phyloP scores from a whole-genome alignment of 2,888 invertebrate species.

The Drosophila bunnanda region DNA sequence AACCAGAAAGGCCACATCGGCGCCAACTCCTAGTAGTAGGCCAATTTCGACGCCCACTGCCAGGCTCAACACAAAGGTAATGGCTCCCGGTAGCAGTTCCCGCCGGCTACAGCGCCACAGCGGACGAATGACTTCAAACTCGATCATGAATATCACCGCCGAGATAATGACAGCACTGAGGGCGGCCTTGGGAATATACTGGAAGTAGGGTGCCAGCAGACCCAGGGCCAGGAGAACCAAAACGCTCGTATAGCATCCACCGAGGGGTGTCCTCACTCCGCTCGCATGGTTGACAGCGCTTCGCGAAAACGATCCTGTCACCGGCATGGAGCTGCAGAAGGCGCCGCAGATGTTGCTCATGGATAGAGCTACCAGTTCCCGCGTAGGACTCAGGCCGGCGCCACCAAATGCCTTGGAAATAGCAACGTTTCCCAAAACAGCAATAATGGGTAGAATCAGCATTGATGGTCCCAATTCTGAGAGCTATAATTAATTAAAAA shows the following conservation, averaged over 20 bases:
- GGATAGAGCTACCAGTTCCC: slow-evolving; percentile 94
- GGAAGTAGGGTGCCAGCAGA: slow-evolving; percentile 94
- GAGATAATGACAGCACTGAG: slow-evolving; percentile 97
- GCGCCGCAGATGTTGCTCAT: slow-evolving; percentile 94
- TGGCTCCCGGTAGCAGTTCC: slow-evolving; percentile 92
- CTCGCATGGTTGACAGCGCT: slow-evolving; percentile 98
- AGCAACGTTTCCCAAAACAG: slow-evolving; percentile 96
- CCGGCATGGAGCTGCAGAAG: slow-evolving; percentile 95
- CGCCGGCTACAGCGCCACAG: slow-evolving; percentile 93
- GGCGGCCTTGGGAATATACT: slow-evolving; percentile 94
- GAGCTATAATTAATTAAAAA: slow-evolving; percentile 83
- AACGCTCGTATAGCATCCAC: slow-evolving; percentile 92
- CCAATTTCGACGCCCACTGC: slow-evolving; percentile 94
- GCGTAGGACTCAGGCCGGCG: slow-evolving; percentile 93
- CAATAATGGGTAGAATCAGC: slow-evolving; percentile 94
- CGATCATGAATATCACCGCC: slow-evolving; percentile 97
- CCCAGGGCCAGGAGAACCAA: slow-evolving; percentile 93
- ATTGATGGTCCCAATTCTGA: slow-evolving; percentile 93
- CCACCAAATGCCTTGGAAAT: slow-evolving; percentile 97
- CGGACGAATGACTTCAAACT: slow-evolving; percentile 93
- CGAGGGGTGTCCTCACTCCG: slow-evolving; percentile 95
- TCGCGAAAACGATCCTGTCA: slow-evolving; percentile 94
- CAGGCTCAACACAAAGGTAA: slow-evolving; percentile 93
- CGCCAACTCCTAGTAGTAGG: slow-evolving; percentile 91
- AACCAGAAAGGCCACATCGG: slow-evolving; percentile 91